Percentiles rank a stretch among this genome's conserved stretches.
Evolutionary conservation across 2,888 invertebrate species (phyloP).

Genomic region (Drosophila hawaiiensis): DNA sequence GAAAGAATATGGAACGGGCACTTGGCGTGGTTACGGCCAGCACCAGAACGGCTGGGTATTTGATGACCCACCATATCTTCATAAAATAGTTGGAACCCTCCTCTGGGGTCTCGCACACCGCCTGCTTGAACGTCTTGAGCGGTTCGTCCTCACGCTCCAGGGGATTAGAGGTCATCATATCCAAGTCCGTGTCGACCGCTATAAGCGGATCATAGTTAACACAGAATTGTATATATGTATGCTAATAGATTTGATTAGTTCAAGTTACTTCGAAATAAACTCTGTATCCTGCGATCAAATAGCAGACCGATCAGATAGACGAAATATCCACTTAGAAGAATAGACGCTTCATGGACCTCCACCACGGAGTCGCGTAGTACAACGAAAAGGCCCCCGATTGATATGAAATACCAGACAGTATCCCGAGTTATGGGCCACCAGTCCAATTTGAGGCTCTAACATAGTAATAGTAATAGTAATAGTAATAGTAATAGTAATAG

Average conservation of each 20-base stretch:
- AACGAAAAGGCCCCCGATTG: slow-evolving; percentile 24
- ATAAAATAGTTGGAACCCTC: background rate
- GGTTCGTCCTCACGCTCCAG: slow-evolving; percentile 93
- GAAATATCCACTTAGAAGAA: slow-evolving; percentile 27
- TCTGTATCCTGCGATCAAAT: slow-evolving; percentile 41
- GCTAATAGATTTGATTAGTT: background rate
- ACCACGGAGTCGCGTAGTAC: slow-evolving; percentile 35
- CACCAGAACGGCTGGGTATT: slow-evolving; percentile 52
- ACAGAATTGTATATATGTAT: no score
- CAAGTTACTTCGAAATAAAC: slow-evolving; percentile 28
- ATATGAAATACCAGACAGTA: slow-evolving; percentile 45
- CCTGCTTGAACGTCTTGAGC: slow-evolving; percentile 89
- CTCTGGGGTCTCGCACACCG: slow-evolving; percentile 29
- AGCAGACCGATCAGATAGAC: slow-evolving; percentile 33
- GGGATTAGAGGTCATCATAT: slow-evolving; percentile 87
- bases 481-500: no score
- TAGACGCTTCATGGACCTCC: slow-evolving; percentile 6
- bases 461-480: no score
- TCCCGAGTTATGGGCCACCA: slow-evolving; percentile 72
- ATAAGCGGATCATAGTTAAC: background rate
- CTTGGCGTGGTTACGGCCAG: slow-evolving; percentile 90
- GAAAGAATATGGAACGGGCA: slow-evolving; percentile 87
- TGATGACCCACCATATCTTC: slow-evolving; percentile 47
- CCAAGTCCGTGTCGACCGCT: slow-evolving; percentile 8
- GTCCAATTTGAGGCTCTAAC: slow-evolving; percentile 25